phyloP scores from a whole-genome alignment of 2,113 vertebrate genomes.

The Naja naja region DNA sequence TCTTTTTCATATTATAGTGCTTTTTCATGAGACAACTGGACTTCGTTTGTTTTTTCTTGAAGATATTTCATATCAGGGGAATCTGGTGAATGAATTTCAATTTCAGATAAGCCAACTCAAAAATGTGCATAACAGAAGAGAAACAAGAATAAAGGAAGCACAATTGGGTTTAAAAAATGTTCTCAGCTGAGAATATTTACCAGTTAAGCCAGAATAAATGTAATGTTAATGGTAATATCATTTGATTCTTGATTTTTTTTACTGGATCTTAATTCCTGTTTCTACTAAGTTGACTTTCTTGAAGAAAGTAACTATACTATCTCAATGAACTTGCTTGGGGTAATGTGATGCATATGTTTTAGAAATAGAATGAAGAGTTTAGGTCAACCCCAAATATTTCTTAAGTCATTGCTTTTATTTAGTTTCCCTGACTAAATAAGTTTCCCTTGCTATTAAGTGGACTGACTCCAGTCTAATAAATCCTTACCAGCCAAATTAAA shows the following conservation, averaged over 20 bases:
- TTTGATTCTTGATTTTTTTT: no score
- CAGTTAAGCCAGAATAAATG: slow-evolving; percentile 39
- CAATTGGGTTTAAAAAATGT: slow-evolving; percentile 44
- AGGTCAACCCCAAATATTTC: not conserved
- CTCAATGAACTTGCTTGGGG: no score
- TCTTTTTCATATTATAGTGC: no score
- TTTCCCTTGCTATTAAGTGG: slow-evolving; percentile 7
- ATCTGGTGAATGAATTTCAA: not conserved
- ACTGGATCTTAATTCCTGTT: no score
- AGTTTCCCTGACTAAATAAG: not conserved
- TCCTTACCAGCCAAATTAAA: slow-evolving; percentile 52
- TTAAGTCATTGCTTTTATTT: not conserved
- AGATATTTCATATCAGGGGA: not conserved
- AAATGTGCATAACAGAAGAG: slow-evolving; percentile 52
- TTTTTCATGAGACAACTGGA: no score
- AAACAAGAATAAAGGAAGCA: slow-evolving; percentile 57
- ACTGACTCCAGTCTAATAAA: slow-evolving; percentile 31
- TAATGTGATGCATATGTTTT: not conserved
- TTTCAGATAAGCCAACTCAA: not conserved
- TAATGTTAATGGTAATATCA: no score
- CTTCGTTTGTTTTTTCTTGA: no score
- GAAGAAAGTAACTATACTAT: no score
- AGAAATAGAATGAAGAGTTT: not conserved
- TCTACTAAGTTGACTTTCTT: no score
- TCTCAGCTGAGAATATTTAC: slow-evolving; percentile 33